Evolutionary conservation across 92 coral and sea anemone genomes (phyloP), one percentile per base, ranked within the genome.

Genomic region (Muricea muricata): DNA sequence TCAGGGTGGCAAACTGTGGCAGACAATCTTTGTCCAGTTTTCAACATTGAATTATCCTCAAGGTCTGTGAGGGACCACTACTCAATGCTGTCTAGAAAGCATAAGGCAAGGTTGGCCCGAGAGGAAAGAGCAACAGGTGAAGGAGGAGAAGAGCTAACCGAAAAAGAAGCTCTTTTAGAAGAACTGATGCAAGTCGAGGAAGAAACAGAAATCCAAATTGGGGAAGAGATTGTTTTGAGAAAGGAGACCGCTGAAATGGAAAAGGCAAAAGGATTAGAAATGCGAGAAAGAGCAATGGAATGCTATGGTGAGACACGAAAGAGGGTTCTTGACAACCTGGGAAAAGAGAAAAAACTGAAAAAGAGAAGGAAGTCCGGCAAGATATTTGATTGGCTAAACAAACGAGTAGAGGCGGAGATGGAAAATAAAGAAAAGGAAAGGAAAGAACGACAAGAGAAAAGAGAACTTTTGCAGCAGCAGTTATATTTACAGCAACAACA

Each of bases 61-160:
- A 72, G 85, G 66, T 87, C 93, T 34, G 83, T 90, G 6, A 87
- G 91, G 63, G 91, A 90, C 74, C 88, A 78, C 45, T 90, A 58
- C 72, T 56, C 72, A 56, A 84, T 78, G 65, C 69, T 90, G 47
- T 50, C 81, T 47, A 82, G 63, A 71, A 90, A 82, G 80, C 61
- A 32, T 69, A 87, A 71, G 65, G 87, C 83, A 18, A 87, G 78
- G 75, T 65, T 78, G 61, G 84, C 75, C 70, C 45, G 37, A 70
- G 86, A 87, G 75, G 79, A 74, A 48, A 67, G 72, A 56, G 37
- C 29, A 0, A 57, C 65, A 57, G 65, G 83, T 83, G 65, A 83
- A 87, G 69, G 78, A 55, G 65, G 86, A 76, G 91, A 90, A 34
- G 88, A 90, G 30, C 69, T 87, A 60, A 80, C 78, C 39, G 90